A percentile compares a stretch with the other conserved stretches of the same genome.
Conservation (phyloP, 2,113 vertebrate species). For the Pseudorhombus dupliciocellatus region DNA sequence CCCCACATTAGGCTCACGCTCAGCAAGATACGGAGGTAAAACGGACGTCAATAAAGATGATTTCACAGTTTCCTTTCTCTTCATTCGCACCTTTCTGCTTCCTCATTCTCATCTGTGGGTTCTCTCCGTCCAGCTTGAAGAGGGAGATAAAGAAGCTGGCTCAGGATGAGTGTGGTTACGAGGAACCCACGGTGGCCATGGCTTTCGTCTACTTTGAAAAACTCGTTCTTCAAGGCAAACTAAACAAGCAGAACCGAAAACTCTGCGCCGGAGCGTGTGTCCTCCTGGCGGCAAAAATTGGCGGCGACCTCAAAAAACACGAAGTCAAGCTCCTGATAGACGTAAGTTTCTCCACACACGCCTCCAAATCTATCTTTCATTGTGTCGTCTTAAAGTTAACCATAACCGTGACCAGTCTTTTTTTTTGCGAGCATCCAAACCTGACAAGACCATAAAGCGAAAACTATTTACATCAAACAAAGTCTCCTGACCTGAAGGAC, state of each 20-base stretch:
- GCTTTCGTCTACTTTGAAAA: constrained; percentile 99
- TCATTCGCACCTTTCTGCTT: background rate
- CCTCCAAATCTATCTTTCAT: background rate
- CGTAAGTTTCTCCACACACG: constrained; percentile 78
- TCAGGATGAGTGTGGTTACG: constrained; percentile 93
- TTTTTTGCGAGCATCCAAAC: too few species aligned
- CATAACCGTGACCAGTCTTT: too few species aligned
- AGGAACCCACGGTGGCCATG: constrained; percentile 97
- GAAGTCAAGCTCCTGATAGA: constrained; percentile 98
- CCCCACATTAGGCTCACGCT: constrained; percentile 96
- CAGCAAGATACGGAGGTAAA: constrained; percentile 97
- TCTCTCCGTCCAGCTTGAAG: constrained; percentile 85
- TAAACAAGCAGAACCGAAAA: constrained; percentile 99
- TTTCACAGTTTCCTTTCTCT: background rate
- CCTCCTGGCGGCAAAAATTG: constrained; percentile 95
- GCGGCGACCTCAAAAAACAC: constrained; percentile 96
- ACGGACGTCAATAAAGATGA: background rate
- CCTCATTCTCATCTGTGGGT: background rate
- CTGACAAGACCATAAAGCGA: background rate
- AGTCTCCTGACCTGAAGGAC: too few species aligned
- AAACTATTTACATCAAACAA: background rate
- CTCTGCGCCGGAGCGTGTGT: constrained; percentile 96
- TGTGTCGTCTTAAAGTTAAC: too few species aligned
- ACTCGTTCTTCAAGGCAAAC: constrained; percentile 95
- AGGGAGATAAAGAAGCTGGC: constrained; percentile 96